Conservation (phyloP, 1,140 invertebrate genomes). For the Papilio machaon region DNA sequence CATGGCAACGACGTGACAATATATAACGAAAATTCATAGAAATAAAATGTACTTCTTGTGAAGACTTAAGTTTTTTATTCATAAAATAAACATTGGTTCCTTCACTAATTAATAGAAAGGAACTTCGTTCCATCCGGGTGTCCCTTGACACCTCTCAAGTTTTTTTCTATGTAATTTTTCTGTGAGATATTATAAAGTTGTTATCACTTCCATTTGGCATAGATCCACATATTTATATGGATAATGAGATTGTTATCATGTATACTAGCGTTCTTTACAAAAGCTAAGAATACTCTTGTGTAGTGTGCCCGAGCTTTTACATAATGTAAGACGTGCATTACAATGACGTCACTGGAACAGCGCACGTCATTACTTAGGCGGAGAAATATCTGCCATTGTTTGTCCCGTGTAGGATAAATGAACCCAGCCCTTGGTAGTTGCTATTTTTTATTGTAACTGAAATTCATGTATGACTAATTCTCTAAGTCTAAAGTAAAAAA, state of each 20-base stretch:
- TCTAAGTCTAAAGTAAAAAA: too few relatives aligned
- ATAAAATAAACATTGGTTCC: too few relatives aligned
- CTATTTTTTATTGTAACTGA: too few relatives aligned
- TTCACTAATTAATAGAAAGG: too few relatives aligned
- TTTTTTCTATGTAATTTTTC: too few relatives aligned
- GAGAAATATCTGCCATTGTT: conserved; percentile 6
- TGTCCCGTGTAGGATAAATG: not conserved
- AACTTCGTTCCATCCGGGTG: too few relatives aligned
- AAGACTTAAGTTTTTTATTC: too few relatives aligned
- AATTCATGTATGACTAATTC: too few relatives aligned
- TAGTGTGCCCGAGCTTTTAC: not conserved
- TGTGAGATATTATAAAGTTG: not conserved
- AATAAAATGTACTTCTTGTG: too few relatives aligned
- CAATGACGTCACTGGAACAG: not conserved
- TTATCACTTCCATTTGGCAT: not conserved
- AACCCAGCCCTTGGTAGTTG: not conserved
- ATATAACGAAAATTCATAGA: too few relatives aligned
- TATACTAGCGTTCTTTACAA: not conserved
- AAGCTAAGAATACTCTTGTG: not conserved
- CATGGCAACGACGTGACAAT: too few relatives aligned
- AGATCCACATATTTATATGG: not conserved
- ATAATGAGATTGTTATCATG: not conserved
- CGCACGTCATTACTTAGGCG: not conserved
- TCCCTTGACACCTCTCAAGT: too few relatives aligned
- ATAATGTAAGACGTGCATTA: not conserved